Evolutionary conservation across 2,888 invertebrate species (phyloP).

Genomic region (Criorhina ranunculi): DNA sequence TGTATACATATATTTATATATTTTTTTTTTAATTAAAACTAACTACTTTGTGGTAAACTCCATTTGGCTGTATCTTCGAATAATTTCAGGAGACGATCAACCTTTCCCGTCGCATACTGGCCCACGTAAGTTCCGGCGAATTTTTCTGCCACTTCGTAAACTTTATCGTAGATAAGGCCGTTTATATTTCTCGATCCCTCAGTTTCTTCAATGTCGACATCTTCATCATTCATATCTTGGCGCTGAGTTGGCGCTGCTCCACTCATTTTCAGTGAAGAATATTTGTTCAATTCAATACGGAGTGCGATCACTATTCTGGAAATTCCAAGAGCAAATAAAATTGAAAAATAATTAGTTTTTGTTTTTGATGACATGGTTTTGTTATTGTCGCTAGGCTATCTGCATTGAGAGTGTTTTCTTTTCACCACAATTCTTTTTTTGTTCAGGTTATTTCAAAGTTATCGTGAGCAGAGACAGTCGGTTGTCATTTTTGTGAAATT

Average conservation of each 20-base stretch:
- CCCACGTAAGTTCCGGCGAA: conserved; percentile 81
- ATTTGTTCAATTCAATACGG: conserved; percentile 19
- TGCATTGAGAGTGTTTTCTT: conserved; percentile 4
- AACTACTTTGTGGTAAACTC: conserved; percentile 82
- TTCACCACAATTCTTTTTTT: not conserved
- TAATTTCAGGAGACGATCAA: conserved; percentile 80
- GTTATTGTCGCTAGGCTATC: conserved; percentile 8
- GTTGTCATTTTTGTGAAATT: conserved; percentile 13
- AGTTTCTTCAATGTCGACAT: conserved; percentile 23
- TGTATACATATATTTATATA: not conserved
- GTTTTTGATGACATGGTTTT: conserved; percentile 7
- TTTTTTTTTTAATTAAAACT: conserved; percentile 6
- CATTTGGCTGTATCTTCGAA: conserved; percentile 83
- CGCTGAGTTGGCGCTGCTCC: conserved; percentile 4
- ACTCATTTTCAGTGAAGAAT: conserved; percentile 50
- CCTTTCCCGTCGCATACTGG: conserved; percentile 80
- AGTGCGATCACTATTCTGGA: conserved; percentile 32
- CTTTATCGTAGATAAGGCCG: conserved; percentile 73
- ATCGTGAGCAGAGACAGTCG: conserved; percentile 27
- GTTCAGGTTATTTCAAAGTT: conserved; percentile 31
- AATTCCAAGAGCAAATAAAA: conserved; percentile 21
- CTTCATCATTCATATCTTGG: conserved; percentile 7
- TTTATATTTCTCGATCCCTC: conserved; percentile 32
- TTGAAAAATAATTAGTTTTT: conserved; percentile 22
- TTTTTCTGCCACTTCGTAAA: conserved; percentile 79